These are phyloP conservation scores for Myiozetetes cayanensis DNA, from an alignment of 2,113 vertebrate species.

Conservation along the genomic window DNA sequence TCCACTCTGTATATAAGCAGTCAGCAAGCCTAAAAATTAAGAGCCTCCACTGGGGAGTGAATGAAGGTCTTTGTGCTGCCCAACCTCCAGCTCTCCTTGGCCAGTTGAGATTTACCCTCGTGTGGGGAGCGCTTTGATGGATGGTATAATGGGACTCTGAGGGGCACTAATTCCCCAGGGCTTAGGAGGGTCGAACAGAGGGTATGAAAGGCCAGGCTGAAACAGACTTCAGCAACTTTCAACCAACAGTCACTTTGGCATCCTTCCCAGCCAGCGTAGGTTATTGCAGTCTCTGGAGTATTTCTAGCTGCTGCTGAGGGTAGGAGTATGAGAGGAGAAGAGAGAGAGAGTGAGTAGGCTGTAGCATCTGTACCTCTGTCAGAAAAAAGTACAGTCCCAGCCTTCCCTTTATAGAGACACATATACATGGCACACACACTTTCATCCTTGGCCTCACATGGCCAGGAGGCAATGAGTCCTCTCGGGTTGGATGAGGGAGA, in stretches of 20 bases:
- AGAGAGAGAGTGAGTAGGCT: not conserved
- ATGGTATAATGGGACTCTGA: slow-evolving; percentile 28
- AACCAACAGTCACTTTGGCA: slow-evolving; percentile 35
- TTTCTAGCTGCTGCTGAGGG: slow-evolving; percentile 2
- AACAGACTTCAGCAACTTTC: slow-evolving; percentile 1
- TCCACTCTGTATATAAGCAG: not conserved
- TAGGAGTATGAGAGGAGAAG: not conserved
- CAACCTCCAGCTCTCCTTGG: not conserved
- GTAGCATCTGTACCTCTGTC: not conserved
- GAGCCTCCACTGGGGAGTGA: not conserved
- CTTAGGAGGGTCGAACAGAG: not conserved
- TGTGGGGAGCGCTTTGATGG: slow-evolving; percentile 14
- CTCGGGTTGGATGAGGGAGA: not conserved
- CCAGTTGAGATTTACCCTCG: not conserved
- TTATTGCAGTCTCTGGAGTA: slow-evolving; percentile 32
- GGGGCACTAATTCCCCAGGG: slow-evolving; percentile 9
- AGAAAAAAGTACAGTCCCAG: not conserved
- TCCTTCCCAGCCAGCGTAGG: not conserved
- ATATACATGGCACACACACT: not conserved
- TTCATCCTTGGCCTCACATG: not conserved
- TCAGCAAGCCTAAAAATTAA: not conserved
- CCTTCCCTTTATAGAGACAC: not conserved
- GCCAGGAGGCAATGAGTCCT: not conserved
- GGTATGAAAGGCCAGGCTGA: slow-evolving; percentile 24
- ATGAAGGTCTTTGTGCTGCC: slow-evolving; percentile 16